A percentile compares a stretch with the other conserved stretches of the same genome.
phyloP scores from a whole-genome alignment of 2,113 vertebrate species.

The Lophotis ruficrista region DNA sequence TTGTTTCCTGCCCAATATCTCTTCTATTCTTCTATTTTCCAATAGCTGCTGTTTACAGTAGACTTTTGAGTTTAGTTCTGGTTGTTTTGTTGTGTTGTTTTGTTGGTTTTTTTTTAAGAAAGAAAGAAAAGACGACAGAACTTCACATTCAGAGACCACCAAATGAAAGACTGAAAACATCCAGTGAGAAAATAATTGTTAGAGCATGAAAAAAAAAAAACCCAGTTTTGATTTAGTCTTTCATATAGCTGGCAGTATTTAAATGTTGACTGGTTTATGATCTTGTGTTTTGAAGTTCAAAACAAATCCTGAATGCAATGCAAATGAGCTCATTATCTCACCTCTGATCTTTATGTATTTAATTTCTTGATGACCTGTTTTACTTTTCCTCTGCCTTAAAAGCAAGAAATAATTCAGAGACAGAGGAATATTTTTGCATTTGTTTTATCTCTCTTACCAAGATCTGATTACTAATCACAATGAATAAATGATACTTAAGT shows the following conservation, averaged over 20 bases:
- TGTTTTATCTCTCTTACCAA: slow-evolving; percentile 9
- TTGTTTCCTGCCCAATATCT: not conserved
- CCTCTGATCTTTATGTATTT: slow-evolving; percentile 66
- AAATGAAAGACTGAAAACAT: not conserved
- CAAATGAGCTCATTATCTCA: slow-evolving; percentile 68
- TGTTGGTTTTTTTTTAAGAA: not conserved
- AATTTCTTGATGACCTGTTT: slow-evolving; percentile 64
- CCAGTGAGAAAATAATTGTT: slow-evolving; percentile 10
- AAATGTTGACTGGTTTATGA: slow-evolving; percentile 41
- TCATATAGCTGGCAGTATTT: slow-evolving; percentile 26
- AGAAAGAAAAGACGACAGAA: not conserved
- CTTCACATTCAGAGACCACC: not conserved
- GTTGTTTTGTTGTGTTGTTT: not conserved
- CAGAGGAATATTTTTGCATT: slow-evolving; percentile 28
- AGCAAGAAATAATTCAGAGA: slow-evolving; percentile 45
- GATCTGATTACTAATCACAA: slow-evolving; percentile 5
- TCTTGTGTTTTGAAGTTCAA: slow-evolving; percentile 60
- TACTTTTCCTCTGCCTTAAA: slow-evolving; percentile 9
- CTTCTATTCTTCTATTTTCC: not conserved
- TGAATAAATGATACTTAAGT: slow-evolving; percentile 19
- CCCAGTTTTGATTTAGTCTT: slow-evolving; percentile 29
- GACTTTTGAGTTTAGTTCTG: not conserved
- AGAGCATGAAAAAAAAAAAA: not conserved
- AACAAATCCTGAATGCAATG: slow-evolving; percentile 66
- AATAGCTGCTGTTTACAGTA: not conserved